Evolutionary conservation across 2,113 vertebrate species (phyloP).

Genomic region (Leptocoma aspasia): DNA sequence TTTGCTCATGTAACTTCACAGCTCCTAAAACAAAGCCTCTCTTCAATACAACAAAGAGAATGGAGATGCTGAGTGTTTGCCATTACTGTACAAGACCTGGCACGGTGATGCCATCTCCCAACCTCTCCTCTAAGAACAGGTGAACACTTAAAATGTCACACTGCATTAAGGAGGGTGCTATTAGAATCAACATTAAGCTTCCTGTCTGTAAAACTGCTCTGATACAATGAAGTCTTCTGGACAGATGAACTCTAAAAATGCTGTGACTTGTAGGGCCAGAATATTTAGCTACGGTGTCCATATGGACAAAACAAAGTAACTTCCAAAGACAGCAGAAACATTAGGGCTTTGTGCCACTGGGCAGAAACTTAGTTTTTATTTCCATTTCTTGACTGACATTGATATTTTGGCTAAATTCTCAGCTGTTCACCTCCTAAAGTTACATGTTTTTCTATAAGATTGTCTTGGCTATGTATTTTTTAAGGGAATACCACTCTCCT

Average conservation of each 20-base stretch:
- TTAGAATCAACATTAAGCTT: neutral
- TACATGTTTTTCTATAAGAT: neutral
- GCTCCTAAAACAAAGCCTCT: neutral
- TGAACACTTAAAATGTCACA: neutral
- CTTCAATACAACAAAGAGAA: neutral
- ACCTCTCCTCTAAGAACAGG: neutral
- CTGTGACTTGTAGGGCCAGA: neutral
- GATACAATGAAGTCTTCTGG: neutral
- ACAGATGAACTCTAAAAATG: neutral
- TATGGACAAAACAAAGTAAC: neutral
- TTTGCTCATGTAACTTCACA: neutral
- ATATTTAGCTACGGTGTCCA: fast-evolving
- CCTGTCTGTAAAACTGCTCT: neutral
- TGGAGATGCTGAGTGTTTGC: neutral
- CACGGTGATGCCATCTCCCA: neutral
- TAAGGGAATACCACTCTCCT: neutral
- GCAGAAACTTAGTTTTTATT: neutral
- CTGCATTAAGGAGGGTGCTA: neutral
- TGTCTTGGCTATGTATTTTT: neutral
- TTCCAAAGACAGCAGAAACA: neutral
- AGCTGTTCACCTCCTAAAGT: neutral
- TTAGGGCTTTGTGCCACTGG: neutral
- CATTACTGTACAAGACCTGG: neutral
- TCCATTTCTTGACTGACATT: neutral
- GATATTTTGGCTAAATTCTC: neutral